Evolutionary conservation across 2,888 invertebrate genomes (phyloP), one percentile per base, ranked within the genome.

Genomic region (Herminia tarsipennalis): DNA sequence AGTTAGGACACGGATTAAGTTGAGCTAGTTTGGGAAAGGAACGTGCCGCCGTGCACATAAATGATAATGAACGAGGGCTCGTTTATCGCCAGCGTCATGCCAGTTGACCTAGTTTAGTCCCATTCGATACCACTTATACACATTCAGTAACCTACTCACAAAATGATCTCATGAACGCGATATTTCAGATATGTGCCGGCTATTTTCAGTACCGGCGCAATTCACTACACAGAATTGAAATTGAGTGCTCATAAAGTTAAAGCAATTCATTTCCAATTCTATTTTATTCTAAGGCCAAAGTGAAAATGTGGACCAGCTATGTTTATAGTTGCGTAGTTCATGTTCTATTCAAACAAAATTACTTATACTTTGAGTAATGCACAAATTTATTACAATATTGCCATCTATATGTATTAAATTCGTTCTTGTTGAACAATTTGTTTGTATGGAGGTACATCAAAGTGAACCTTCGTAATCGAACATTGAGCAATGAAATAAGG

Each of bases 1-100:
- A 22, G 16, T 17, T 36, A 50, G 41, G 39, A 42, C 59, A 52
- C 28, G 10, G 20, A 30, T 36, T 36, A 51, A 47, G 37, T 52
- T 56, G 51, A 54, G 38, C 38, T 50, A 43, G 43, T 43, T 45
- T 43, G 22, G 49, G 35, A 42, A 63, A 48, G 41, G 21, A 43
- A 57, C 54, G 44, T 50, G 52, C 30, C 30, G 34, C 38, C 33
- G 51, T 62, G 49, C 72, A 81, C 77, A 76, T 79, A 81, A 83
- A 81, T 88, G 86, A 88, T 88, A 88, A 85, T 86, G 80, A 81
- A 83, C 80, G 77, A 85, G 83, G 82, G 83, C 81, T 76, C 79
- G 76, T 85, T 88, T 88, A 88, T 89, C 88, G 86, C 78, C 79
- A 76, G 78, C 89, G 89, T 89, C 88, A 87, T 84, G 68, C 80